A percentile compares a stretch with the other conserved stretches of the same genome.
phyloP scores from a whole-genome alignment of 2,113 vertebrate genomes.

The Erpornis zantholeuca region DNA sequence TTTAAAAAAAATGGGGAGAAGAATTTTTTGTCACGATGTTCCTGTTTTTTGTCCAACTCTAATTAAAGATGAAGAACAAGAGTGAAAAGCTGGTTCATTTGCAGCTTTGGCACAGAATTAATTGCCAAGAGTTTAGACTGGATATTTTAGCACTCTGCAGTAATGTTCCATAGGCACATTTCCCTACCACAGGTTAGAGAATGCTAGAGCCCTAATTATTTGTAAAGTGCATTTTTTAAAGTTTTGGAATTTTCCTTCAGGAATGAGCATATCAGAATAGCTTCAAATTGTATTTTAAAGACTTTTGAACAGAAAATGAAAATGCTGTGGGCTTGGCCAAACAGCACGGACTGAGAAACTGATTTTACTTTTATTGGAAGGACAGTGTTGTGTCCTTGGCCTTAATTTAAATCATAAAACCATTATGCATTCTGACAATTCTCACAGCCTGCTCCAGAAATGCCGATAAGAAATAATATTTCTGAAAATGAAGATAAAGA shows the following conservation, averaged over 20 bases:
- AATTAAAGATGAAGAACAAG: constrained; percentile 50
- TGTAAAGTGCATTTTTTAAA: background rate
- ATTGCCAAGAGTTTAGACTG: constrained; percentile 28
- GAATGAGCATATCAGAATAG: background rate
- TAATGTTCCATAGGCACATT: background rate
- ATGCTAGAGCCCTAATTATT: background rate
- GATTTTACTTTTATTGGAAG: background rate
- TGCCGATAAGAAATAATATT: background rate
- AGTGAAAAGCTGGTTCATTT: constrained; percentile 38
- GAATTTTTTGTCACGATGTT: constrained; percentile 43
- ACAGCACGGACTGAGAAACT: background rate
- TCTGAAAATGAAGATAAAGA: background rate
- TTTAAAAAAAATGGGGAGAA: background rate
- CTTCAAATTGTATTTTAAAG: background rate
- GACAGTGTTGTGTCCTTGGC: background rate
- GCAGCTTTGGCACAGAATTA: constrained; percentile 6
- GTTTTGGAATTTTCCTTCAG: background rate
- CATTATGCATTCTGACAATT: background rate
- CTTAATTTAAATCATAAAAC: background rate
- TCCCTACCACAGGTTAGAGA: background rate
- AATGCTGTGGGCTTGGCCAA: background rate
- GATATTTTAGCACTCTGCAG: background rate
- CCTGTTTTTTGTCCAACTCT: constrained; percentile 47
- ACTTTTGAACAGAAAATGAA: background rate
- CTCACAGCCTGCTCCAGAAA: background rate